Evolutionary conservation across 2,888 invertebrate species (phyloP), one percentile per base, ranked within the genome.

Genomic region (Epistrophe grossulariae): DNA sequence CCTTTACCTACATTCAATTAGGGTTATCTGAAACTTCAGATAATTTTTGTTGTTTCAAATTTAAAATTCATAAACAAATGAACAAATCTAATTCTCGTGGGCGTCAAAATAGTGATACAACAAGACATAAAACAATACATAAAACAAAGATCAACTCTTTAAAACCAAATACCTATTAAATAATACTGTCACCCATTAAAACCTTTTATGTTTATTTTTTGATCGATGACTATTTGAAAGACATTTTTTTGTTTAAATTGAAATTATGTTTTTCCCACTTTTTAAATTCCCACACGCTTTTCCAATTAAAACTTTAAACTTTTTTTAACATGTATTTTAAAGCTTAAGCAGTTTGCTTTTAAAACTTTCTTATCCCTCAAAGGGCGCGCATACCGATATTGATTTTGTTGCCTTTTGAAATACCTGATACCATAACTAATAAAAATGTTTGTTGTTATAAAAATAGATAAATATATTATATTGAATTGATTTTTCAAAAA

Each of bases 151-250:
- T 59, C 40, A 60, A 40, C 31, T 31, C 57, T 9, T 57, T 59
- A 11, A 17, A 59, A 0, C 6, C 19, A 17, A 19, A 40, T 9
- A 48, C 9, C 15, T 19, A 19, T 9, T 17, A 13, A 24, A 40
- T 15, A 40, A 19, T 4, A 15, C 11, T 40, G 60, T 24, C 38
- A 28, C 3, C 55, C 64, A 64, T 59, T 59, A 57, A 66, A 48
- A 57, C 48, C 50, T 71, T 79, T 78, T 68, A 70, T 83, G 70
- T 73, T 66, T 71, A 43, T 79, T 84, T 80, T 72, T 77, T 72
- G 80, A 77, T 77, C 59, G 71, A 77, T 77, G 38, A 59, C 11
- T 7, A 31, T 4, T 62, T 68, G 8, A 7, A 64, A 28, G 24
- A 7, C 19, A 35, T 35, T 35, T 17, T 40, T 24, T 17, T 28